These are phyloP conservation scores for Equus quagga DNA, from an alignment of 2,113 vertebrate species.

Conservation along the genomic window DNA sequence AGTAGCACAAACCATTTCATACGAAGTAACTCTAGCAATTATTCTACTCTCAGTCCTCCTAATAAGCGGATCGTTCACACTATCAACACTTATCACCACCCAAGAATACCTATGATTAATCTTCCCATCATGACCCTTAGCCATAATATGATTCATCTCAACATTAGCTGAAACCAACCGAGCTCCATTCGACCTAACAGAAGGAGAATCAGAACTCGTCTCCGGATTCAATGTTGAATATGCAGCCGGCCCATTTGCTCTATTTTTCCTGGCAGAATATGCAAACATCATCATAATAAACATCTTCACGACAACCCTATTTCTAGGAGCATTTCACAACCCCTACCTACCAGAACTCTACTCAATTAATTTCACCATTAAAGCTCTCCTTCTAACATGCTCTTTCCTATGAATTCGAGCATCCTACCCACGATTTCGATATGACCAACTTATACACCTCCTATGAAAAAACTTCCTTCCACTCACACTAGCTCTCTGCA, in stretches of 20 bases:
- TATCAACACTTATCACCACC: background rate
- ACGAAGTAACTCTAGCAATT: background rate
- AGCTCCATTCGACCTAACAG: rapidly evolving
- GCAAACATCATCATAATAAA: background rate
- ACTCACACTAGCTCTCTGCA: background rate
- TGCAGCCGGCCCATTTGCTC: background rate
- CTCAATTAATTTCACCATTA: rapidly evolving
- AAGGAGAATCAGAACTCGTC: background rate
- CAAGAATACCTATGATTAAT: background rate
- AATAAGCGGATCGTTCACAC: background rate
- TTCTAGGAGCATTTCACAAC: rapidly evolving
- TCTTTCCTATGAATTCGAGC: background rate
- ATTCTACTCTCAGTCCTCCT: background rate
- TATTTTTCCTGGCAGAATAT: background rate
- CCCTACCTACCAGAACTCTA: rapidly evolving
- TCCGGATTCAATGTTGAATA: background rate
- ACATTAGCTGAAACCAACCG: background rate
- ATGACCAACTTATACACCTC: background rate
- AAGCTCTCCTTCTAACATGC: rapidly evolving
- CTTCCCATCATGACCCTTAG: background rate
- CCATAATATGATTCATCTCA: background rate
- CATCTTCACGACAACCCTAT: rapidly evolving
- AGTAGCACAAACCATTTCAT: background rate
- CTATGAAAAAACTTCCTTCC: slow-evolving; percentile 63
- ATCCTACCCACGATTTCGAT: slow-evolving; percentile 25